These are phyloP conservation scores for Pseudopodoces humilis DNA, from an alignment of 2,113 vertebrate genomes.

Conservation along the genomic window DNA sequence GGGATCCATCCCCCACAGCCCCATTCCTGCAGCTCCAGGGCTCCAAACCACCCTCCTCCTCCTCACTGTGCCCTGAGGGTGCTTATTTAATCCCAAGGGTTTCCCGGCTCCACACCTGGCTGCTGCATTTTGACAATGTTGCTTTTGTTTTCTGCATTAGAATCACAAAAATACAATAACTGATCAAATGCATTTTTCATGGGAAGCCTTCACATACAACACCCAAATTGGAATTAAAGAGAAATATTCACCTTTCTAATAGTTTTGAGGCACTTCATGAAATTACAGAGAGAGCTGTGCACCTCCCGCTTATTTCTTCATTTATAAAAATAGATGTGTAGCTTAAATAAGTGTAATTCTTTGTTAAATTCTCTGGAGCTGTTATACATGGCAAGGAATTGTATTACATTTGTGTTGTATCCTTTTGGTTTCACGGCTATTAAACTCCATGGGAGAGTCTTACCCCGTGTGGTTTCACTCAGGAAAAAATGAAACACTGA, in stretches of 20 bases:
- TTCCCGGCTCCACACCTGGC: background rate
- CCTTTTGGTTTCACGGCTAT: background rate
- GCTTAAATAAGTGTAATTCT: conserved; percentile 16
- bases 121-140: background rate
- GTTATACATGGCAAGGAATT: background rate
- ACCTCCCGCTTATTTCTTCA: conserved; percentile 28
- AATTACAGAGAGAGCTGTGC: background rate
- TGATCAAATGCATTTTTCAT: background rate
- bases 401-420: background rate
- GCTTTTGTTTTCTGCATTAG: background rate
- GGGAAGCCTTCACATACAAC: background rate
- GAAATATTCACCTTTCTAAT: background rate
- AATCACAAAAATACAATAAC: background rate
- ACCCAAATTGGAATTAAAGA: background rate
- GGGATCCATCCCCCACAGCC: background rate
- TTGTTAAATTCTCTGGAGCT: conserved; percentile 22
- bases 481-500: conserved; percentile 33
- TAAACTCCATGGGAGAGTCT: conserved; percentile 21
- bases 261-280: background rate
- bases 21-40: background rate
- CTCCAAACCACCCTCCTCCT: background rate
- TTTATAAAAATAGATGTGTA: background rate
- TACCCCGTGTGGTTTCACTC: background rate
- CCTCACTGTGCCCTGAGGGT: background rate
- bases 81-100: background rate